Evolutionary conservation across 2,888 invertebrate species (phyloP).

Genomic region (Noctua janthe): DNA sequence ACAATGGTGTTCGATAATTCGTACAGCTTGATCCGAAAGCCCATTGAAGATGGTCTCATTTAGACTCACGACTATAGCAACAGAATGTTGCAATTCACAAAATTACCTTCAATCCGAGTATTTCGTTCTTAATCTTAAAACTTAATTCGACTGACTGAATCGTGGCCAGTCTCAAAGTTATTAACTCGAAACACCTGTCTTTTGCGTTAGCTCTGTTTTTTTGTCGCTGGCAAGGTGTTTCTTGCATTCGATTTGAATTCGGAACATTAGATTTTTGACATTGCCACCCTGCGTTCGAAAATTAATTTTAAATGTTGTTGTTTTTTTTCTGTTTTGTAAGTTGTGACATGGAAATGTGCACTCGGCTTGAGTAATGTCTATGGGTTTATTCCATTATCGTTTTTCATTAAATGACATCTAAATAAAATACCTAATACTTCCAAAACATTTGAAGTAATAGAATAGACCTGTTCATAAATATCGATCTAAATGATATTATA

Average conservation of each 20-base stretch:
- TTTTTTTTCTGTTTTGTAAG: not conserved
- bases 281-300: slow-evolving; percentile 45
- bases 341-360: slow-evolving; percentile 3
- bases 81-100: slow-evolving; percentile 18
- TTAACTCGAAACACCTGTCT: slow-evolving; percentile 79
- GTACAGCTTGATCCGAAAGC: not conserved
- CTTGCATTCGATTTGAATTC: slow-evolving; percentile 74
- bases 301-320: slow-evolving; percentile 30
- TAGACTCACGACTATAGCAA: slow-evolving; percentile 5
- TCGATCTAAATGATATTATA: slow-evolving; percentile 19
- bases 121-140: slow-evolving; percentile 57
- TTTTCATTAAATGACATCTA: not conserved
- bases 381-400: not conserved
- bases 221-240: slow-evolving; percentile 81
- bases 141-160: slow-evolving; percentile 61
- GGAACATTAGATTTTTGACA: slow-evolving; percentile 76
- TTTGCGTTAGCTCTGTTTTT: slow-evolving; percentile 80
- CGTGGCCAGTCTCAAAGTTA: slow-evolving; percentile 58
- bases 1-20: not conserved
- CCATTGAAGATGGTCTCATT: slow-evolving; percentile 4
- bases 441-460: not conserved
- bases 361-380: not conserved
- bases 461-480: slow-evolving; percentile 14
- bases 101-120: slow-evolving; percentile 51
- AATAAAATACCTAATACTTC: not conserved